A percentile compares a stretch with the other conserved stretches of the same genome.
Conservation (phyloP, 2,113 vertebrate species). For the Ciconia stormi region DNA sequence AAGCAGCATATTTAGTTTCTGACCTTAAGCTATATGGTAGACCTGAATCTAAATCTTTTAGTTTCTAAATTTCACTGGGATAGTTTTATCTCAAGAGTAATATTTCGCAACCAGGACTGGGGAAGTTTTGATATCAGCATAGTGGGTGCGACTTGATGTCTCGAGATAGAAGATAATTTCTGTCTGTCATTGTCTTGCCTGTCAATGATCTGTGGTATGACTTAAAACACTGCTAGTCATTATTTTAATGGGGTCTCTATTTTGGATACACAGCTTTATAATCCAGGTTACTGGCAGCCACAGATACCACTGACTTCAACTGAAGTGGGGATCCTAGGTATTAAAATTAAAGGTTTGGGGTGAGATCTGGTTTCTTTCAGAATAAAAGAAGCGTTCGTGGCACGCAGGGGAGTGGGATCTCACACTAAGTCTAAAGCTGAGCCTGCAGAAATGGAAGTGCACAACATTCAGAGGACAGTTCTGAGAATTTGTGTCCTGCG, state of each 20-base stretch:
- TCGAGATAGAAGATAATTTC: neutral
- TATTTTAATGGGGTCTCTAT: neutral
- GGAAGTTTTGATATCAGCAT: neutral
- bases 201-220: neutral
- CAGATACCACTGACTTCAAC: neutral
- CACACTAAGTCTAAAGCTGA: neutral
- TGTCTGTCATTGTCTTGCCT: neutral
- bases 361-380: neutral
- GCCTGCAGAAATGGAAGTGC: neutral
- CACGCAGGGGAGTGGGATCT: rapidly evolving
- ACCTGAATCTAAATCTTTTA: neutral
- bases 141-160: neutral
- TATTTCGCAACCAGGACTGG: neutral
- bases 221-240: neutral
- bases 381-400: neutral
- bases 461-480: neutral
- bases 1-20: neutral
- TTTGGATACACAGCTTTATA: neutral
- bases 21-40: neutral
- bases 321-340: neutral
- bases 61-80: neutral
- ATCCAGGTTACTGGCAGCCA: neutral
- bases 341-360: neutral
- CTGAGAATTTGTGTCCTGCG: neutral
- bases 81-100: neutral